Evolutionary conservation across 2,888 invertebrate genomes (phyloP), one percentile per base, ranked within the genome.

Genomic region (Cephus sareptanus): DNA sequence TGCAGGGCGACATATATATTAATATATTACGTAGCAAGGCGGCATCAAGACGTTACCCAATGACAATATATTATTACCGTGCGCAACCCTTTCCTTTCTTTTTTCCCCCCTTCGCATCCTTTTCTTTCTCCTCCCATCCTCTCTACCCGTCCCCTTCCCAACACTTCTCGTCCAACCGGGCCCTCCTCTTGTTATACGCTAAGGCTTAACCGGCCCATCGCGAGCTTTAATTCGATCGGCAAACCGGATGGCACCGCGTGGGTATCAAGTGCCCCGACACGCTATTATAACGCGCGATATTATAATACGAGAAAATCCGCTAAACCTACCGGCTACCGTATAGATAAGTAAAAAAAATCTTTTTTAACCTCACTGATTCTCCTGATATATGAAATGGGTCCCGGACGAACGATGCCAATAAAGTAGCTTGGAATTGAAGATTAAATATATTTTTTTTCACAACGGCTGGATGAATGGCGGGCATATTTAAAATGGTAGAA

Each of bases 41-140:
- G 83, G 82, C 82, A 87, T 87, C 85, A 85, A 87, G 87, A 88
- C 86, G 85, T 89, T 87, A 87, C 83, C 84, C 87, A 85, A 87
- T 89, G 86, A 87, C 85, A 86, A 87, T 89, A 87, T 88, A 88
- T 89, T 88, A 87, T 87, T 86, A 85, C 84, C 83, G 79, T 78
- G 77, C 82, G 79, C 83, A 56, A 56, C 56, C 56, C 56, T 56
- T 56, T 56, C 82, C 81, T 85, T 87, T 79, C 79, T 84, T 84
- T 85, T 73, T 77, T 80, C 78, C 70, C 74, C 70, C 34, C 70
- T 71, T 56, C 23, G 23, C 9, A 56, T 56, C 56, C 56, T 56
- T 56, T 56, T 56, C 56, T 56, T 76, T 74, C 75, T 37, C 40
- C 71, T 77, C 77, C 34, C 75, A 71, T 73, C 78, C 74, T 71